Evolutionary conservation across 2,113 vertebrate genomes (phyloP), one percentile per base, ranked within the genome.

Genomic region (Leucopsar rothschildi): DNA sequence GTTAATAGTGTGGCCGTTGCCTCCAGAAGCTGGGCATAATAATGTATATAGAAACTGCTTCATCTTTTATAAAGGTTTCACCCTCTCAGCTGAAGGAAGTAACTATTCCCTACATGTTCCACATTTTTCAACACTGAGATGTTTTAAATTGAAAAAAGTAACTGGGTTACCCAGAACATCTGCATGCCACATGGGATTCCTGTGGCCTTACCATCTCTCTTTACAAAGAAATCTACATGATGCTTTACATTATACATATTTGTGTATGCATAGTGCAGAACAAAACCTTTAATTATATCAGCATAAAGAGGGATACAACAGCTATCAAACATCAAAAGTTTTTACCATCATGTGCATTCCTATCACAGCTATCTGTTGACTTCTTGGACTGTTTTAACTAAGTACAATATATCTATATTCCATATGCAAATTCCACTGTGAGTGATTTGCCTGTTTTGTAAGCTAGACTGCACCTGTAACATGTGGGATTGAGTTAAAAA

Each of bases 401-500:
- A 78, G n/a, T 71, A 65, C 29, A 31, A 72, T 91, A 95, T 97
- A 93, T 97, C 97, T 97, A 96, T 97, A 97, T 98, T 97, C 97
- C n/a, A 12, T 94, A 98, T 98, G 98, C 96, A 98, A 93, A 98
- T 98, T 97, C 95, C 96, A 96, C 96, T 79, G 92, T 93, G 97
- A 97, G 90, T 96, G 98, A 97, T 97, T 98, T 97, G 95, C 97
- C 98, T 98, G 97, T 98, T 98, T 98, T 97, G 98, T 98, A 98
- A 98, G 98, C 98, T 97, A 98, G 98, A 97, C 98, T 98, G 98
- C 96, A 98, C 97, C 98, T 98, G 97, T 97, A 98, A 98, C 97
- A 95, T 98, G 97, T 94, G 97, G 97, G 98, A 98, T 98, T 98
- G 98, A 99, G 98, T 99, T 99, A 98, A 98, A 98, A 99, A 98